Evolutionary conservation across 2,797 vertebrate genomes (phyloP).

Genomic region (Ibycter americanus): DNA sequence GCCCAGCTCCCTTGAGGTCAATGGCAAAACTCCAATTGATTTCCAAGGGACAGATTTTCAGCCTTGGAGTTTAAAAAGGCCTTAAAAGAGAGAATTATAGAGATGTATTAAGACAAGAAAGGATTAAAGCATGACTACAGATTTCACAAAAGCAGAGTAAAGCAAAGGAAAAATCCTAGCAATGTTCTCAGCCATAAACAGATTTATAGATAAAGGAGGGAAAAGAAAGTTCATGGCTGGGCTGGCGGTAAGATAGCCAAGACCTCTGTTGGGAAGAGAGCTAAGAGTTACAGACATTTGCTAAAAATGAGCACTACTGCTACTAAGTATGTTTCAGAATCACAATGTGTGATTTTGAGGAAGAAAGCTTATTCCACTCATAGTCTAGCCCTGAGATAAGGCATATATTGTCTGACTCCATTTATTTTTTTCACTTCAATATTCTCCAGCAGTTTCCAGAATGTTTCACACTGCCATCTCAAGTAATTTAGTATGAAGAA

Average conservation of each 20-base stretch:
- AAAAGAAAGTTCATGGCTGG: neutral
- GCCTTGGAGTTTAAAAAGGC: neutral
- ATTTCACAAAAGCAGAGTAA: neutral
- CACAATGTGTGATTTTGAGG: neutral
- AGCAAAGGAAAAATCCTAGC: neutral
- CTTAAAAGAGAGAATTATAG: neutral
- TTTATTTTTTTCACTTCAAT: neutral
- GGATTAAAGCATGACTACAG: neutral
- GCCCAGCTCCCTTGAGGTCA: neutral
- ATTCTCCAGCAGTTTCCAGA: neutral
- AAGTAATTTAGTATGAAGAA: neutral
- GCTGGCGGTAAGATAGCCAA: neutral
- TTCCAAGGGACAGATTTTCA: neutral
- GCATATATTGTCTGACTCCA: neutral
- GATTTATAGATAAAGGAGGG: neutral
- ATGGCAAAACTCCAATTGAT: neutral
- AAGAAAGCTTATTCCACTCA: neutral
- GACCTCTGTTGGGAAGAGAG: neutral
- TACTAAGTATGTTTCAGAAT: neutral
- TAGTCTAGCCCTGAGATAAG: neutral
- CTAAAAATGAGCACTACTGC: neutral
- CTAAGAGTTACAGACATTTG: neutral
- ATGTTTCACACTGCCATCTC: neutral
- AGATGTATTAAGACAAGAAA: neutral
- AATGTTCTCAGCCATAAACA: neutral